A percentile compares a stretch with the other conserved stretches of the same genome.
Conservation (phyloP, 2,113 vertebrate genomes). For the Notarius lentiginosus region DNA sequence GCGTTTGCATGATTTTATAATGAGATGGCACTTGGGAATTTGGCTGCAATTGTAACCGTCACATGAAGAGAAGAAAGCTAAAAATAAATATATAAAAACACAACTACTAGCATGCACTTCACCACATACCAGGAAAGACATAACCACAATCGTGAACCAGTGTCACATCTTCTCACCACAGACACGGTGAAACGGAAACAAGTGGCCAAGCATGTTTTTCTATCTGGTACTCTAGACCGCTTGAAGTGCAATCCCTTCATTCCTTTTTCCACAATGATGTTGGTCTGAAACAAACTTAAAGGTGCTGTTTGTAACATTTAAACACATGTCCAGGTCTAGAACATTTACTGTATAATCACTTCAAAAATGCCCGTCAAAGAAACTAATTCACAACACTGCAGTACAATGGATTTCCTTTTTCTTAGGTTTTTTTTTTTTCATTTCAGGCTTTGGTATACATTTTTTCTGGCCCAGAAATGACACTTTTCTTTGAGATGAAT, state of each 20-base stretch:
- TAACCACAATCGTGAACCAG: conserved; percentile 19
- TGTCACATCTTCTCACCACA: conserved; percentile 28
- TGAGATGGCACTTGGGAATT: conserved; percentile 33
- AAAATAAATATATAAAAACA: conserved; percentile 16
- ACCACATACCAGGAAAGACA: conserved; percentile 24
- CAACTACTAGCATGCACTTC: conserved; percentile 37
- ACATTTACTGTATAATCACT: not conserved
- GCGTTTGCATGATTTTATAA: conserved; percentile 33
- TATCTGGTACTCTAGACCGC: not conserved
- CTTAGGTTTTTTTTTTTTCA: no score
- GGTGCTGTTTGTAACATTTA: not conserved
- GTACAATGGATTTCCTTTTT: not conserved
- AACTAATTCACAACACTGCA: not conserved
- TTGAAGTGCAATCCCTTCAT: not conserved
- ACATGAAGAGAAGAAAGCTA: conserved; percentile 27
- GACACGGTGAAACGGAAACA: not conserved
- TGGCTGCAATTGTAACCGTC: conserved; percentile 40
- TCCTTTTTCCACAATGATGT: not conserved
- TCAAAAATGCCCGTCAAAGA: not conserved
- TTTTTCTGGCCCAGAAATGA: not conserved
- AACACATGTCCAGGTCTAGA: not conserved
- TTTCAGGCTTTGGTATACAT: not conserved
- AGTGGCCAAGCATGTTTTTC: conserved; percentile 1
- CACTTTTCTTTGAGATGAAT: not conserved
- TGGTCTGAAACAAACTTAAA: not conserved